phyloP scores from a whole-genome alignment of 2,113 vertebrate genomes.

The Centropus unirufus region DNA sequence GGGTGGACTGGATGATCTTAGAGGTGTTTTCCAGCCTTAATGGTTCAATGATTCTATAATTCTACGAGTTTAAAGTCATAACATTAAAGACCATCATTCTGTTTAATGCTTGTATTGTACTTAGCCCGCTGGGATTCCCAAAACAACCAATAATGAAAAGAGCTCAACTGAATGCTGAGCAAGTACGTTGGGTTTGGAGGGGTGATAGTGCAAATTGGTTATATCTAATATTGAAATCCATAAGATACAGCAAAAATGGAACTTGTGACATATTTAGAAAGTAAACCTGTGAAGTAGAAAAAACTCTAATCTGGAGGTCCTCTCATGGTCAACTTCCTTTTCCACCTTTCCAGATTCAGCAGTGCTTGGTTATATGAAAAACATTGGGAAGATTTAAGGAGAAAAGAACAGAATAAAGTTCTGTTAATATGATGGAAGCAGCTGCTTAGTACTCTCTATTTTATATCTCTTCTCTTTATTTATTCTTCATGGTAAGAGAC shows the following conservation, averaged over 20 bases:
- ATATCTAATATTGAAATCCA: neutral
- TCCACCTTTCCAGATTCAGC: slow-evolving; percentile 48
- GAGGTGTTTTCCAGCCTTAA: no score
- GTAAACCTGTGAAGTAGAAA: neutral
- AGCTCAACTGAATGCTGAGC: neutral
- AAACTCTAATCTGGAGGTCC: neutral
- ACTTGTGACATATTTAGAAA: neutral
- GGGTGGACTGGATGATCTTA: no score
- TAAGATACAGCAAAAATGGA: neutral
- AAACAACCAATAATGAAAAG: neutral
- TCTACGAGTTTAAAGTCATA: neutral
- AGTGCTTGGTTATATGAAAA: slow-evolving; percentile 37
- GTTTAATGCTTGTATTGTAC: neutral
- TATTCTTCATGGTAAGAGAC: slow-evolving; percentile 53
- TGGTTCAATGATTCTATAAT: no score
- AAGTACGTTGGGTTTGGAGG: neutral
- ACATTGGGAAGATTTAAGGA: slow-evolving; percentile 1
- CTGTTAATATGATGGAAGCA: slow-evolving; percentile 23
- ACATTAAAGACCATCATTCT: neutral
- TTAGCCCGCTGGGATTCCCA: neutral
- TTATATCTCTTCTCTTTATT: slow-evolving; percentile 46
- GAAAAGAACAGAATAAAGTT: slow-evolving; percentile 38
- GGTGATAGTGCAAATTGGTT: neutral
- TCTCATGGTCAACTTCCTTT: slow-evolving; percentile 35
- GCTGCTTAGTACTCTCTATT: slow-evolving; percentile 41